Evolutionary conservation across 2,888 invertebrate genomes (phyloP), one percentile per base, ranked within the genome.

Genomic region (Tachina fera): DNA sequence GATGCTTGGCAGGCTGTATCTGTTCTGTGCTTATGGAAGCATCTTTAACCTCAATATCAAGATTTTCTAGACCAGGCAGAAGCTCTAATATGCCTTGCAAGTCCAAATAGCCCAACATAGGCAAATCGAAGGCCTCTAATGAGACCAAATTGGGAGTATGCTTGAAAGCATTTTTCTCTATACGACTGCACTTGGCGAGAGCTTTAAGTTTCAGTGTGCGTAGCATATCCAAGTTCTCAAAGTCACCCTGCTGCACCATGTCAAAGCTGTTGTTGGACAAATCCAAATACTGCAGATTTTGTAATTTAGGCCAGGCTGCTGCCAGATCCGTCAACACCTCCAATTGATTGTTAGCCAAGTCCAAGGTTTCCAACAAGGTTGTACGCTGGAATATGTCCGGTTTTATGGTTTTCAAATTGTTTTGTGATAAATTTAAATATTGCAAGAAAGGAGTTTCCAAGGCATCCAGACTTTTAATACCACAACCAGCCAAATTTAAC

Each of bases 1-100:
- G 97, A 92, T 97, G 97, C 88, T 96, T 94, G 56, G 95, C 94
- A 0, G 96, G 95, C 88, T 96, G 96, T 56, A 97, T 93, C 90
- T 97, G 97, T 89, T 97, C 97, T 65, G 96, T 96, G 60, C 97
- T 96, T 72, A 97, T 95, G 8, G 95, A 95, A 0, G 96, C 94
- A 88, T 98, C 97, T 91, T 97, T 98, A 0, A 97, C 95, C 93
- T 98, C 98, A 74, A 98, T 95, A 87, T 97, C 97, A 13, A 98
- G 93, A 87, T 93, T 94, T 92, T 97, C 96, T 58, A 98, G 92
- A 0, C 96, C 95, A 1, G 95, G 94, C 89, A 97, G 93, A 87
- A 95, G 94, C 88, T 96, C 95, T n/a, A 98, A 92, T 45, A 97
- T 95, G 0, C 97, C 97, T 89, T 96, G 96, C n/a, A 97, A 95